A percentile compares a stretch with the other conserved stretches of the same genome.
Evolutionary conservation across 2,113 vertebrate species (phyloP).

Genomic region (Grus americana): DNA sequence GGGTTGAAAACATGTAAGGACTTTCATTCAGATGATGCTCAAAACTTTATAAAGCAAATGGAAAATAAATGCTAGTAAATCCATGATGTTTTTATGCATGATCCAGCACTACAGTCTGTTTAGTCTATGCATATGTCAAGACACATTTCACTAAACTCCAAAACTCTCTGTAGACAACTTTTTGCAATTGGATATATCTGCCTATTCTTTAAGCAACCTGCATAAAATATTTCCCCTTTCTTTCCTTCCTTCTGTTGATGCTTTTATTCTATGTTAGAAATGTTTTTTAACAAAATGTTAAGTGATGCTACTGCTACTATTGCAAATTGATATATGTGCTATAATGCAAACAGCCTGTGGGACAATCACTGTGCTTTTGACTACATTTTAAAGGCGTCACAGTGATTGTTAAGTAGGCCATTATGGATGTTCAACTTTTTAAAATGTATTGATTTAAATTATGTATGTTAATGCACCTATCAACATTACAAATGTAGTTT

Average conservation of each 20-base stretch:
- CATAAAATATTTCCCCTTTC: neutral
- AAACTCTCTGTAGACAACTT: neutral
- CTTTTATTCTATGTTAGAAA: neutral
- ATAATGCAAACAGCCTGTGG: neutral
- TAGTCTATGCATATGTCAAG: neutral
- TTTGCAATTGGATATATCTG: neutral
- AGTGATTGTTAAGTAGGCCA: neutral
- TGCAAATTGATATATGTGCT: neutral
- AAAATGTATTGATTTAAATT: constrained; percentile 31
- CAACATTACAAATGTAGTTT: constrained; percentile 25
- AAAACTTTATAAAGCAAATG: neutral
- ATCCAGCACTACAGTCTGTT: neutral
- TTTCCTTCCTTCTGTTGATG: neutral
- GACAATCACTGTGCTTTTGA: neutral
- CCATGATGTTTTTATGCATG: neutral
- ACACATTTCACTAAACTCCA: neutral
- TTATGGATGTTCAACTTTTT: neutral
- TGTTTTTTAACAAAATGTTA: neutral
- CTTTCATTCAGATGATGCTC: neutral
- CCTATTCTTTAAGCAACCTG: neutral
- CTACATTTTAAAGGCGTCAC: neutral
- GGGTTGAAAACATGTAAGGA: neutral
- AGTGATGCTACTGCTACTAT: neutral
- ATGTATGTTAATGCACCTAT: constrained; percentile 33
- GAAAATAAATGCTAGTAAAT: neutral